These are phyloP conservation scores for Cenopis cana DNA, from an alignment of 2,888 invertebrate genomes.

Conservation along the genomic window DNA sequence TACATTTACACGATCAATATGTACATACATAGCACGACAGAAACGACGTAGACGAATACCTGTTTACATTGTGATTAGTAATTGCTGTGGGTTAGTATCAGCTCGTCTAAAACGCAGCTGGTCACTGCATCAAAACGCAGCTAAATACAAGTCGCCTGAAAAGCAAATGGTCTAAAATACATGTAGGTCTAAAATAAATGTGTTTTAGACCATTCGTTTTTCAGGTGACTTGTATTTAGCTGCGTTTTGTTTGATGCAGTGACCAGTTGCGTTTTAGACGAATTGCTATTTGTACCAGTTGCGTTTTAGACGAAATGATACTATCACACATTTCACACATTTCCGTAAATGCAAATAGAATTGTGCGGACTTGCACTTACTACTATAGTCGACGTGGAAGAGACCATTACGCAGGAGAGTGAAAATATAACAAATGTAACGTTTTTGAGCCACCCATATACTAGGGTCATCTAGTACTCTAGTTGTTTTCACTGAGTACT, in stretches of 20 bases:
- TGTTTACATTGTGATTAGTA: not conserved
- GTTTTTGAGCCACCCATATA: not conserved
- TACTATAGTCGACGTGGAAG: not conserved
- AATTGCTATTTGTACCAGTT: no score
- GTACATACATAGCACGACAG: constrained; percentile 45
- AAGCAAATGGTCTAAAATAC: no score
- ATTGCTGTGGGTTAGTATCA: not conserved
- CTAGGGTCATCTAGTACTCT: not conserved
- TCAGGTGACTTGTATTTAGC: no score
- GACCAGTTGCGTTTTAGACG: no score
- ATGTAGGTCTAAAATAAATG: no score
- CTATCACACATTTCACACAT: no score
- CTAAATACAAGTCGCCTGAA: no score
- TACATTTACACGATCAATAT: constrained; percentile 49
- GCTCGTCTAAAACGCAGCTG: no score
- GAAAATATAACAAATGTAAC: not conserved
- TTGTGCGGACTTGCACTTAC: not conserved
- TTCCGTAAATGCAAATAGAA: not conserved
- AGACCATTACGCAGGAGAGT: not conserved
- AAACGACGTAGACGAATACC: constrained; percentile 28
- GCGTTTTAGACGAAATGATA: no score
- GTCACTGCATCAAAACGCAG: no score
- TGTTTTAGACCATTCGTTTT: no score
- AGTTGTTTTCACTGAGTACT: not conserved
- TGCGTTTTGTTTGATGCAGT: no score